Percentiles rank a stretch among this genome's conserved stretches.
phyloP scores from a whole-genome alignment of 2,113 vertebrate species.

The Leptodactylus fuscus region DNA sequence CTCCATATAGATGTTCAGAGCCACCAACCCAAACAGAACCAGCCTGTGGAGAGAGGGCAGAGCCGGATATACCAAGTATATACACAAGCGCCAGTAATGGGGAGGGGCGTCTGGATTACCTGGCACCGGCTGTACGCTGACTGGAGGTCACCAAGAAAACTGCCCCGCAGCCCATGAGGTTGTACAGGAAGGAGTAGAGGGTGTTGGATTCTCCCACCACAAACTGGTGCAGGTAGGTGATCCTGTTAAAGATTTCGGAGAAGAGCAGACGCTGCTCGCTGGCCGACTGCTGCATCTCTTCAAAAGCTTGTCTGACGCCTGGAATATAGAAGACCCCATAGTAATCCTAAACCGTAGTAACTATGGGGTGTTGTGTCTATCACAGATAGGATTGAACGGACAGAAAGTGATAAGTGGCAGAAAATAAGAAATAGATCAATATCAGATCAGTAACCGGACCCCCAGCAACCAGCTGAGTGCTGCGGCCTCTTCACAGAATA shows the following conservation, averaged over 20 bases:
- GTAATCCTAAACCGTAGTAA: background rate
- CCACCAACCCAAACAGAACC: constrained; percentile 71
- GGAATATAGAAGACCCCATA: constrained; percentile 50
- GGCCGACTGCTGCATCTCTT: constrained; percentile 73
- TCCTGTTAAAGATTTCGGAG: constrained; percentile 78
- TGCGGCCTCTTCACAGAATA: too few relatives aligned
- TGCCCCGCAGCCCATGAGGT: constrained; percentile 71
- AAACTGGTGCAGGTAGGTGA: constrained; percentile 80
- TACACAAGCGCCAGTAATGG: too few relatives aligned
- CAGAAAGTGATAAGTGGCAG: too few relatives aligned
- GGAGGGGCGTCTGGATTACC: constrained; percentile 64
- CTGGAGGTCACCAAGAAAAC: constrained; percentile 76
- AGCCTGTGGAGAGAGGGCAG: constrained; percentile 65
- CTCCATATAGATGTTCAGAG: constrained; percentile 77
- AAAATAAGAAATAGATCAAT: too few relatives aligned
- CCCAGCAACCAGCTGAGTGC: too few relatives aligned
- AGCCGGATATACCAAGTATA: background rate
- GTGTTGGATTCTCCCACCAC: constrained; percentile 78
- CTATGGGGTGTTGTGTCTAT: too few relatives aligned
- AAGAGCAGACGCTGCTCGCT: constrained; percentile 77
- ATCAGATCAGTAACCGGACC: too few relatives aligned
- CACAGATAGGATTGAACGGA: background rate
- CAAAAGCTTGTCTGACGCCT: constrained; percentile 74
- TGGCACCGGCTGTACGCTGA: constrained; percentile 75
- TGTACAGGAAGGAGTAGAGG: constrained; percentile 77